These are phyloP conservation scores for Tokudaia muenninki DNA, from an alignment of 2,797 vertebrate species.

Conservation along the genomic window DNA sequence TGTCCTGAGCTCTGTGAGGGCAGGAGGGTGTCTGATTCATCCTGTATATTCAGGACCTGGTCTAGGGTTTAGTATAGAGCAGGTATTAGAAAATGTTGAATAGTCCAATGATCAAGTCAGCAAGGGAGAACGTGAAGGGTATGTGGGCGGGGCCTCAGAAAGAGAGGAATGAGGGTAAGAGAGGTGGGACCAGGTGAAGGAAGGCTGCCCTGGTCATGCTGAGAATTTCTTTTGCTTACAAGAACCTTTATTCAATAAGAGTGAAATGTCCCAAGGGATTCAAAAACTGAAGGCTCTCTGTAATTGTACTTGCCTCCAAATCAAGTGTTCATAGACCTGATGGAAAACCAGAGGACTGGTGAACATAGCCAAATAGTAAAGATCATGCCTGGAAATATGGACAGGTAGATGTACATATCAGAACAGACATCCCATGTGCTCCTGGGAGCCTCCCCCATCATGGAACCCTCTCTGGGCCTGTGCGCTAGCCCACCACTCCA, in stretches of 20 bases:
- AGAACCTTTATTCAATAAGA: constrained; percentile 28
- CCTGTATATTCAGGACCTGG: neutral
- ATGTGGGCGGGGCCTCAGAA: neutral
- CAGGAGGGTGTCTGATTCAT: neutral
- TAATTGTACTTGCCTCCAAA: neutral
- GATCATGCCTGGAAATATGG: neutral
- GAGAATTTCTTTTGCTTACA: constrained; percentile 55
- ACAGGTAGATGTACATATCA: neutral
- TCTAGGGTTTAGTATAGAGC: neutral
- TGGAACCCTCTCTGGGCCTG: neutral
- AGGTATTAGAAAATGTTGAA: neutral
- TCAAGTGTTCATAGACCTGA: neutral
- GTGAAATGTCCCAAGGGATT: neutral
- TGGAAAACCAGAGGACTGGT: neutral
- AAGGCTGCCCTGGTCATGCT: neutral
- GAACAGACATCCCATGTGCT: neutral
- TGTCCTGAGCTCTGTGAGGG: constrained; percentile 27
- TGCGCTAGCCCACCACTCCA: neutral
- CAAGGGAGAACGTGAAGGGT: neutral
- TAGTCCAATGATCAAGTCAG: neutral
- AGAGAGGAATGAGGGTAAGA: neutral
- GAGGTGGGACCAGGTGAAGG: neutral
- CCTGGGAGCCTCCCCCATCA: neutral
- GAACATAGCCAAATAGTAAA: constrained; percentile 3
- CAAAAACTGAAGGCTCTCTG: neutral